phyloP scores from a whole-genome alignment of 2,888 invertebrate genomes.

The Caenorhabditis doughertyi region DNA sequence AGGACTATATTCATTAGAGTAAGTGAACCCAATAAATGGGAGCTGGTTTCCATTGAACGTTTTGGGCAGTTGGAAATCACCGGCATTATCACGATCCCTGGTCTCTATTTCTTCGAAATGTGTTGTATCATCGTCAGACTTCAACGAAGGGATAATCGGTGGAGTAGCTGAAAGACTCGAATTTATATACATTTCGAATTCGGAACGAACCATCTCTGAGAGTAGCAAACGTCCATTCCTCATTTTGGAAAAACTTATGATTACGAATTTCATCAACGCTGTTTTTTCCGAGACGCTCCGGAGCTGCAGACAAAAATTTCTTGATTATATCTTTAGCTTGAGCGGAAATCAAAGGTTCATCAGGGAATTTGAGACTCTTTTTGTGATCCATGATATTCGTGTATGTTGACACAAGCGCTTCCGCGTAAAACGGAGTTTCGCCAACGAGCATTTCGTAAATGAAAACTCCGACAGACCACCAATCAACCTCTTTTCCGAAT shows the following conservation, averaged over 20 bases:
- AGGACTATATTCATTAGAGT: constrained; percentile 87
- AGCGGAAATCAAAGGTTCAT: constrained; percentile 93
- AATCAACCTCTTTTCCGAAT: constrained; percentile 93
- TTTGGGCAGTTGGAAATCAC: constrained; percentile 96
- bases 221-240: constrained; percentile 98
- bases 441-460: constrained; percentile 97
- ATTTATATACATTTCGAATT: neutral
- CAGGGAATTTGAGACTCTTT: constrained; percentile 94
- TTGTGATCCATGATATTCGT: constrained; percentile 99
- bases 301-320: constrained; percentile 89
- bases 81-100: constrained; percentile 85
- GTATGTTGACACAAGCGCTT: constrained; percentile 97
- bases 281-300: constrained; percentile 88
- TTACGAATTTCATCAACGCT: constrained; percentile 95
- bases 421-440: constrained; percentile 99
- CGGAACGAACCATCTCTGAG: constrained; percentile 87
- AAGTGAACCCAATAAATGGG: constrained; percentile 98
- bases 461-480: constrained; percentile 95
- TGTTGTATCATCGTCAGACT: constrained; percentile 97
- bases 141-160: constrained; percentile 96
- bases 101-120: constrained; percentile 93
- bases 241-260: constrained; percentile 96
- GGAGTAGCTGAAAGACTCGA: constrained; percentile 86
- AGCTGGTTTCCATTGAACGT: constrained; percentile 98
- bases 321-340: constrained; percentile 84